Evolutionary conservation across 23 tunicate species (phyloP).

Genomic region (Corella eumyota): DNA sequence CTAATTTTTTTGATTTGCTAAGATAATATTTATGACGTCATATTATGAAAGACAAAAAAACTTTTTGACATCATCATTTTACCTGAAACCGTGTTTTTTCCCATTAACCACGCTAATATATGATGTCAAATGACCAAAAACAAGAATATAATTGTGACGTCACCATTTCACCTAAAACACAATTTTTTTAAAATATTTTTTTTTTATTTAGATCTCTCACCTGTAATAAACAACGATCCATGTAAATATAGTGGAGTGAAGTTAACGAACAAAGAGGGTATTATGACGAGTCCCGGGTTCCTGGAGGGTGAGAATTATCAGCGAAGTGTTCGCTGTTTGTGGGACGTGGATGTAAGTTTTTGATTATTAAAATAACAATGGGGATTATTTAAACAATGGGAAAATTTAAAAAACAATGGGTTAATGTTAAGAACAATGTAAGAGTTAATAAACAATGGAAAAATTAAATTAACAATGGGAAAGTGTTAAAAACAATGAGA

Average conservation of each 20-base stretch:
- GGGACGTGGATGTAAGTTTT: conserved; percentile 25
- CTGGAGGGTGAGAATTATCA: conserved; percentile 7
- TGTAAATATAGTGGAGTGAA: conserved; percentile 14
- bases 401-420: too few species aligned
- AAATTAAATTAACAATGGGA: too few species aligned
- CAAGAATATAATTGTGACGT: too few species aligned
- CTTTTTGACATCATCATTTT: not conserved
- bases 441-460: too few species aligned
- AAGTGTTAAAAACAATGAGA: too few species aligned
- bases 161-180: not conserved
- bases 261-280: not conserved
- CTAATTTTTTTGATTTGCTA: conserved; percentile 3
- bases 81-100: not conserved
- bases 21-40: not conserved
- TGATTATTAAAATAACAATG: too few species aligned
- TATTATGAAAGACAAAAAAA: not conserved
- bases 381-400: too few species aligned
- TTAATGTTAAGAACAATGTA: too few species aligned
- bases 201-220: not conserved
- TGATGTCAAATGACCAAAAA: too few species aligned
- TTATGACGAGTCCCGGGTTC: conserved; percentile 11
- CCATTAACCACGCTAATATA: too few species aligned
- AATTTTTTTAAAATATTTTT: not conserved
- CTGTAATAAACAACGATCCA: conserved; percentile 15
- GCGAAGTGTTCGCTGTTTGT: not conserved